A percentile compares a stretch with the other conserved stretches of the same genome.
These are phyloP conservation scores for Strix uralensis DNA, from an alignment of 2,113 vertebrate species.

Conservation along the genomic window DNA sequence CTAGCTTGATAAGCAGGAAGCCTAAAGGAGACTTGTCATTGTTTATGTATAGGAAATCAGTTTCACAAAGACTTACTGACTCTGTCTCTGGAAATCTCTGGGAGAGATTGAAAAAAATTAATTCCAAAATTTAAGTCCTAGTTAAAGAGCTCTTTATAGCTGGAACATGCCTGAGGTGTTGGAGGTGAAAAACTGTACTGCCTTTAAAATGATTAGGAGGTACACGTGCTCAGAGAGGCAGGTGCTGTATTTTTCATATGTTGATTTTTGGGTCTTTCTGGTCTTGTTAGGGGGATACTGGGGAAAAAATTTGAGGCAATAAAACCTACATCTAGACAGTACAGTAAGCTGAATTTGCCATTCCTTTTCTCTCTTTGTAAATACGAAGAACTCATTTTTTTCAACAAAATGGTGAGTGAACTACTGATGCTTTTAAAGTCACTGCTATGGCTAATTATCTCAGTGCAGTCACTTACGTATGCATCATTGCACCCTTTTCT, in stretches of 20 bases:
- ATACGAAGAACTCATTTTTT: background rate
- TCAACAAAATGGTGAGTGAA: background rate
- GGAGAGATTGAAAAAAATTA: background rate
- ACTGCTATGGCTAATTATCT: conserved; percentile 64
- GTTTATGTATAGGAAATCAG: background rate
- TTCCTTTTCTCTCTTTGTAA: background rate
- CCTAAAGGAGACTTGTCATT: background rate
- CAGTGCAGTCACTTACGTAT: conserved; percentile 23
- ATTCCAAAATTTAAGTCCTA: background rate
- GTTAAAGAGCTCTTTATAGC: background rate
- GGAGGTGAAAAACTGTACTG: background rate
- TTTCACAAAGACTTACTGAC: background rate
- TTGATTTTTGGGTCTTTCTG: background rate
- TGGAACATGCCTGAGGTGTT: background rate
- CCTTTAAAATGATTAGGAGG: background rate
- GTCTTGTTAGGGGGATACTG: background rate
- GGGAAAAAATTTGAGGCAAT: background rate
- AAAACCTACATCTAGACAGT: background rate
- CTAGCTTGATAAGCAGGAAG: background rate
- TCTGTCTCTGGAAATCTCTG: background rate
- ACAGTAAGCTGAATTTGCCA: background rate
- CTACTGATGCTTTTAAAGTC: conserved; percentile 20
- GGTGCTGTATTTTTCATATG: background rate
- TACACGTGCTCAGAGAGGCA: background rate
- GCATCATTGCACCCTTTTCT: conserved; percentile 38